Evolutionary conservation across 1,140 invertebrate genomes (phyloP).

Genomic region (Drosophila santomea): DNA sequence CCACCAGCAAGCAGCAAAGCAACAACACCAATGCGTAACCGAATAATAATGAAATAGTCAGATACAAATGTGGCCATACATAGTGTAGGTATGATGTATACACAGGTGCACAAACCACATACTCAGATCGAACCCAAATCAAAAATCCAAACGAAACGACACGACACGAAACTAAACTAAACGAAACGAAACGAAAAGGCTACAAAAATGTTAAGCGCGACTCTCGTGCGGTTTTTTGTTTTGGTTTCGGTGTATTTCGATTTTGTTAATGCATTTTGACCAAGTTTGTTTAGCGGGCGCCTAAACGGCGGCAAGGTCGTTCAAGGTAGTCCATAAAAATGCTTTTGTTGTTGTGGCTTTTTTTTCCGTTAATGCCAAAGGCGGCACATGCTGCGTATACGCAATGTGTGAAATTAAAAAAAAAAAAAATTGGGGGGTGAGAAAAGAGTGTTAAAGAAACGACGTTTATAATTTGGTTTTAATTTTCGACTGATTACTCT

Average conservation of each 20-base stretch:
- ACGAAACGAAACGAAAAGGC: constrained; percentile 14
- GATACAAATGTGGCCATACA: neutral
- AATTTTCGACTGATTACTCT: neutral
- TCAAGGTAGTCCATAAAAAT: constrained; percentile 76
- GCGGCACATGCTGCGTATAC: constrained; percentile 73
- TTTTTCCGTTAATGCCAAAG: constrained; percentile 42
- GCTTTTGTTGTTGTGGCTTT: constrained; percentile 19
- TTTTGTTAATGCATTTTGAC: constrained; percentile 74
- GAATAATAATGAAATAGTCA: constrained; percentile 24
- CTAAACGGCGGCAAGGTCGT: constrained; percentile 72
- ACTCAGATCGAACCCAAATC: constrained; percentile 4
- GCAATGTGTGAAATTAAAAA: constrained; percentile 50
- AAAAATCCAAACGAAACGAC: constrained; percentile 15
- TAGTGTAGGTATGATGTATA: neutral
- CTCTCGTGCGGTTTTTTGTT: constrained; percentile 28
- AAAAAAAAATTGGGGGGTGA: neutral
- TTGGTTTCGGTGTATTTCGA: constrained; percentile 26
- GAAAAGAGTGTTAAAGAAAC: constrained; percentile 1
- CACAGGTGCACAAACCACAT: constrained; percentile 9
- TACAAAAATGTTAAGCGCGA: constrained; percentile 54
- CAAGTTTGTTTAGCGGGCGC: constrained; percentile 69
- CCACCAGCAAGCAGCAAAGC: neutral
- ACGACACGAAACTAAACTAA: constrained; percentile 6
- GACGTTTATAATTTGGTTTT: constrained; percentile 2
- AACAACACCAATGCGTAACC: constrained; percentile 12